Base-by-base conservation (phyloP, 2,888 invertebrate species). In the Diarsia rubi region DNA sequence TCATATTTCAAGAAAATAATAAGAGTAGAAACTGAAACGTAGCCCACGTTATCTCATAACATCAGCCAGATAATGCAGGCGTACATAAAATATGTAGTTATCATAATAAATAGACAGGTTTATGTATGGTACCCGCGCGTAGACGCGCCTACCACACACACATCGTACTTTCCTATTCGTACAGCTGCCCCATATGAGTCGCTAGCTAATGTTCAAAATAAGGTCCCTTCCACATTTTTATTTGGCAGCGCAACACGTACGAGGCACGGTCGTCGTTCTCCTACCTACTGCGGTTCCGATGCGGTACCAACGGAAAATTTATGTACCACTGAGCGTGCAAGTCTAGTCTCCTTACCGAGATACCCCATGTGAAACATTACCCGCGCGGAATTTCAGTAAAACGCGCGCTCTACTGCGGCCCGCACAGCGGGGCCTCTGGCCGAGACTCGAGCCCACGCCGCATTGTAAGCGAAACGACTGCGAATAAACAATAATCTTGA, bases 201-300 rank as follows among this genome's bases (percentile, higher is more conserved):
- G 72, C 74, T 69, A 86, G 82, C 81, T 86, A 88, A 90, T 86
- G 87, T 86, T 86, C 75, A 84, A 88, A 88, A 86, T 88, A 89
- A 88, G 88, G 89, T 90, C 87, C 88, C 83, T 88, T 86, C 88
- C 84, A 89, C 91, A 91, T 93, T 94, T 91, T 95, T 95, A 94
- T 94, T 94, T 93, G 92, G 92, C 92, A 93, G 90, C 89, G 91
- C 91, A 94, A 94, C 94, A 94, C 92, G 93, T 93, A 92, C 92
- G 91, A 89, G 89, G 90, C 89, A 90, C 91, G 90, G 91, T 90
- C 91, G 90, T 92, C 91, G 92, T 90, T 91, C 89, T 90, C 91
- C 93, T 93, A 94, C 94, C 93, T 94, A 94, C 94, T 96, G 95
- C 95, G 95, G 95, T 93, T 93, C 91, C 95, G 92, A 93, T 95